Evolutionary conservation across 2,797 vertebrate genomes (phyloP), one percentile per base, ranked within the genome.

Genomic region (Gymnothorax javanicus): DNA sequence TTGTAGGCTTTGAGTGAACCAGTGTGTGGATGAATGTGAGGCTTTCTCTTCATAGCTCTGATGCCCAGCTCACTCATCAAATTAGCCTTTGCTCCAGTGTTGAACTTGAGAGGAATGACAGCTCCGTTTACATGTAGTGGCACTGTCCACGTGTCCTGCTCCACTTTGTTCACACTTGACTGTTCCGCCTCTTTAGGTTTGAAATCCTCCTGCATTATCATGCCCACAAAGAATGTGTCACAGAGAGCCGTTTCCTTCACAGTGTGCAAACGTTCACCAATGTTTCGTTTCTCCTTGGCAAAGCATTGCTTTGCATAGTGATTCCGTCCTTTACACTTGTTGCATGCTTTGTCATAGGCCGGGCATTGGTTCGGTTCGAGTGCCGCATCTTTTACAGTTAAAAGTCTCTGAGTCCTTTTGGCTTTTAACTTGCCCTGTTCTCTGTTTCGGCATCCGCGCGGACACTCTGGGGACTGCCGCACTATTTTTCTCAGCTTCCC

Each of bases 31-130:
- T 69, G 13, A 71, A 90, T 88, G 15, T 69, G 71, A 2, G 86
- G 85, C 25, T 90, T 92, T 43, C 54, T n/a, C n/a, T 86, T 90
- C 85, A 89, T 91, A 0, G 58, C 59, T n/a, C 33, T 84, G 12
- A 89, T 88, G 0, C 89, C 88, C 25, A 27, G 23, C 60, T n/a
- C n/a, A n/a, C n/a, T n/a, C n/a, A n/a, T n/a, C n/a, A n/a, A n/a
- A n/a, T n/a, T n/a, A n/a, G n/a, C n/a, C n/a, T n/a, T n/a, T n/a
- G n/a, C n/a, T n/a, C n/a, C n/a, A n/a, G n/a, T n/a, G n/a, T n/a
- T n/a, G n/a, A n/a, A n/a, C n/a, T n/a, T n/a, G n/a, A n/a, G n/a
- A n/a, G n/a, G n/a, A n/a, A n/a, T n/a, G n/a, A n/a, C n/a, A n/a
- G n/a, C n/a, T n/a, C n/a, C n/a, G n/a, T n/a, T n/a, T n/a, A n/a